Percentiles rank a stretch among this genome's conserved stretches.
These are phyloP conservation scores for Leptinotarsa rubiginosa DNA, from an alignment of 2,888 invertebrate species.

Conservation along the genomic window DNA sequence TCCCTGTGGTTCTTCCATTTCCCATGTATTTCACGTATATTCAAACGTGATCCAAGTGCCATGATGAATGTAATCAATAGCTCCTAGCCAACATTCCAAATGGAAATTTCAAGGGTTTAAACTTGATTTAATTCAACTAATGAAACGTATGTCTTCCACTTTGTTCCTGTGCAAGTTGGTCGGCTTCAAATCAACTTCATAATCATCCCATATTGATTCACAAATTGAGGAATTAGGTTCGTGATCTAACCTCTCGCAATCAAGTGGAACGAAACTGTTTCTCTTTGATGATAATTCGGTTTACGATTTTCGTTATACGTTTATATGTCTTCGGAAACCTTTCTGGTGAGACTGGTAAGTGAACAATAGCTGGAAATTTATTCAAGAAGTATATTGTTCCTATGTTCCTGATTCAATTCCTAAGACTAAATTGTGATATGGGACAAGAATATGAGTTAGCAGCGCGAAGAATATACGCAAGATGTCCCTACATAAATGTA, in stretches of 20 bases:
- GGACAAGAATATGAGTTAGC: too few species aligned
- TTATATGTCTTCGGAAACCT: not conserved
- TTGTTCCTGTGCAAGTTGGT: not conserved
- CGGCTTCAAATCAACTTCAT: not conserved
- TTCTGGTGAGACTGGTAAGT: not conserved
- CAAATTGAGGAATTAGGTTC: not conserved
- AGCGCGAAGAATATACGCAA: too few species aligned
- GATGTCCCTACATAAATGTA: too few species aligned
- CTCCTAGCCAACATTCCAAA: not conserved
- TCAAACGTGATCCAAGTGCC: too few species aligned
- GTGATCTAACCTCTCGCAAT: not conserved
- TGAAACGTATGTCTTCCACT: not conserved
- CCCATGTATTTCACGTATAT: too few species aligned
- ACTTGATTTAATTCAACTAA: not conserved
- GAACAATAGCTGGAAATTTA: not conserved
- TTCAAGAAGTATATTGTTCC: too few species aligned
- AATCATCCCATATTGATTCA: not conserved
- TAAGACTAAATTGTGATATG: too few species aligned
- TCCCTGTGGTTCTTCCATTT: too few species aligned
- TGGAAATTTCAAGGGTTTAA: not conserved
- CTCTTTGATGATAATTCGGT: not conserved
- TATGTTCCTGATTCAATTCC: too few species aligned
- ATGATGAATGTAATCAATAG: not conserved
- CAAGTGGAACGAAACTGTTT: not conserved
- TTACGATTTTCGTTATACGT: not conserved